Evolutionary conservation across 2,797 vertebrate genomes (phyloP).

Genomic region (Cryptoprocta ferox): DNA sequence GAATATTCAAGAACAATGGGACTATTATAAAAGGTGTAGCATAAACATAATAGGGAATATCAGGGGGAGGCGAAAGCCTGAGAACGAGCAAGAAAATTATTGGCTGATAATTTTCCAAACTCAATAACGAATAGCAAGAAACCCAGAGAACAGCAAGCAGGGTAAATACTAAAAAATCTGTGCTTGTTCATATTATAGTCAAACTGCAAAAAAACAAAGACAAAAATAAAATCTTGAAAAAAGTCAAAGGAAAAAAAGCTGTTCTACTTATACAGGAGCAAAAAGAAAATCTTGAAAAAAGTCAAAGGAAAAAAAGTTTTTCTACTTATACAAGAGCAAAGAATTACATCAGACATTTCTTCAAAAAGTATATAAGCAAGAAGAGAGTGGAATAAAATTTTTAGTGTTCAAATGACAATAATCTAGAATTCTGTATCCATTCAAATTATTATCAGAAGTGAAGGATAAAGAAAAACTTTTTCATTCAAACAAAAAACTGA

Average conservation of each 20-base stretch:
- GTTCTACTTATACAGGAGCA: neutral
- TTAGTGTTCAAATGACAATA: neutral
- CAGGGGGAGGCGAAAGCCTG: neutral
- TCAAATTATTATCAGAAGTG: neutral
- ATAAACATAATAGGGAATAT: neutral
- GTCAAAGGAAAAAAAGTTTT: neutral
- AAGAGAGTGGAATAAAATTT: neutral
- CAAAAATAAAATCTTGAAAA: neutral
- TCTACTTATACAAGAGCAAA: neutral
- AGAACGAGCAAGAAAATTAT: neutral
- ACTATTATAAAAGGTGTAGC: neutral
- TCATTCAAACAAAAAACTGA: neutral
- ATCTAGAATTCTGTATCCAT: neutral
- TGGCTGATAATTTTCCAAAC: neutral
- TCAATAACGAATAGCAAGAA: neutral
- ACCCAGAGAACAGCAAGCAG: neutral
- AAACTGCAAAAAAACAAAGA: neutral
- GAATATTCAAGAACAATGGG: neutral
- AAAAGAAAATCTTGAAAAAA: neutral
- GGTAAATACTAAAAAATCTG: neutral
- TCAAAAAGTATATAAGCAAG: neutral
- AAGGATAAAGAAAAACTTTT: neutral
- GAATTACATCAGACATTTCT: neutral
- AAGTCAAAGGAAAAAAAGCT: neutral
- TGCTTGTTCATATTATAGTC: neutral